A percentile compares a stretch with the other conserved stretches of the same genome.
These are phyloP conservation scores for Bicyclus anynana DNA, from an alignment of 1,140 invertebrate genomes.

Conservation along the genomic window DNA sequence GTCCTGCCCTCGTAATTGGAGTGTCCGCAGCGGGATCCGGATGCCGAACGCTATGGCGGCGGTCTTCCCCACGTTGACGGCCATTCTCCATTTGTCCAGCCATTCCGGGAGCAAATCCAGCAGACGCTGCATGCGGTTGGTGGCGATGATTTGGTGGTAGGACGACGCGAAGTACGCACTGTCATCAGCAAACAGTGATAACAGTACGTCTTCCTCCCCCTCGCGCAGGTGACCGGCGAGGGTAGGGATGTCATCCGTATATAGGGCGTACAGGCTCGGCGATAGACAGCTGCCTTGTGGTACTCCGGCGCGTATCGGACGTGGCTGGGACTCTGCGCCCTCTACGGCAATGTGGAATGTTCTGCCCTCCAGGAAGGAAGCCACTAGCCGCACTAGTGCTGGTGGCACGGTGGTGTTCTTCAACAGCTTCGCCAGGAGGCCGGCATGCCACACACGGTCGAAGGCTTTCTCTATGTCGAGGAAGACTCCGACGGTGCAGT, in stretches of 20 bases:
- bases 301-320: neutral
- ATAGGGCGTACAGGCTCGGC: conserved; percentile 38
- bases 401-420: neutral
- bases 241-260: conserved; percentile 43
- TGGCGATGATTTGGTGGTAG: neutral
- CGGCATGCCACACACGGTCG: neutral
- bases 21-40: neutral
- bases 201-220: conserved; percentile 3
- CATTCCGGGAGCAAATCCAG: conserved; percentile 18
- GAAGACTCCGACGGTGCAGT: too few relatives aligned
- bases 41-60: neutral
- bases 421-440: conserved; percentile 1
- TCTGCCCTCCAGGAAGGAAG: too few relatives aligned
- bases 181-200: conserved; percentile 25
- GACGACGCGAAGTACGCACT: conserved; percentile 24
- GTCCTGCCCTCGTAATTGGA: neutral
- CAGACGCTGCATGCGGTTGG: conserved; percentile 2
- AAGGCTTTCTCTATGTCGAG: neutral
- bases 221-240: conserved; percentile 9
- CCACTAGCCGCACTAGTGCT: neutral
- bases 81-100: conserved; percentile 21
- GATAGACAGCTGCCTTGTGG: conserved; percentile 29
- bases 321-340: neutral
- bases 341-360: neutral
- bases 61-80: conserved; percentile 19